A percentile compares a stretch with the other conserved stretches of the same genome.
Conservation (phyloP, 2,888 invertebrate species). For the Silvanus unidentatus region DNA sequence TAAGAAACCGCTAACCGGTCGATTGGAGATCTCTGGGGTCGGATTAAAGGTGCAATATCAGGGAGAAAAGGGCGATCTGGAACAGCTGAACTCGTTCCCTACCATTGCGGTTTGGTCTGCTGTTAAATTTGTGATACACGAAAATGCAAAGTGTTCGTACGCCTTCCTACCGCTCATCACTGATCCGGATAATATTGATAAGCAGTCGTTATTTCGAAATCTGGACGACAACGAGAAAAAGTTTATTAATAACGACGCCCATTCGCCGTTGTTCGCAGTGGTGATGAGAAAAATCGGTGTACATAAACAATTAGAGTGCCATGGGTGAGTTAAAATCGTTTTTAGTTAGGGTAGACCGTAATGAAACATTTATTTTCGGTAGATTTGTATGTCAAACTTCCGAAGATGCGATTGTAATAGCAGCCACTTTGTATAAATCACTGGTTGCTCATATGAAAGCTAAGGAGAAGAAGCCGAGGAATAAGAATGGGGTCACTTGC, state of each 20-base stretch:
- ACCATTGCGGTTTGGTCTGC: conserved; percentile 93
- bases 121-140: conserved; percentile 73
- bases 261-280: conserved; percentile 83
- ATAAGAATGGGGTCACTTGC: conserved; percentile 70
- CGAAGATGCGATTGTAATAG: conserved; percentile 87
- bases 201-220: conserved; percentile 59
- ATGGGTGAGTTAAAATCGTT: conserved; percentile 50
- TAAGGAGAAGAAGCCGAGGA: conserved; percentile 58
- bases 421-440: conserved; percentile 84
- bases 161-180: conserved; percentile 82
- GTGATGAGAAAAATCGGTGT: conserved; percentile 79
- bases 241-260: conserved; percentile 53
- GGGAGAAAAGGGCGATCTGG: conserved; percentile 56
- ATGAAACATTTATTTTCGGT: background rate
- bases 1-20: conserved; percentile 53
- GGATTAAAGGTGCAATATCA: conserved; percentile 70
- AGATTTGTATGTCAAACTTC: conserved; percentile 79
- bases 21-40: conserved; percentile 60
- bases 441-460: conserved; percentile 75
- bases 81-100: conserved; percentile 75
- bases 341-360: conserved; percentile 2
- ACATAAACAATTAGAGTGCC: conserved; percentile 78
- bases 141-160: conserved; percentile 51
- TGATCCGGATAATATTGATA: conserved; percentile 73
- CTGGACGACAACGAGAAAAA: conserved; percentile 53